Conservation (phyloP, 2,113 vertebrate species). For the Vanacampus margaritifer region DNA sequence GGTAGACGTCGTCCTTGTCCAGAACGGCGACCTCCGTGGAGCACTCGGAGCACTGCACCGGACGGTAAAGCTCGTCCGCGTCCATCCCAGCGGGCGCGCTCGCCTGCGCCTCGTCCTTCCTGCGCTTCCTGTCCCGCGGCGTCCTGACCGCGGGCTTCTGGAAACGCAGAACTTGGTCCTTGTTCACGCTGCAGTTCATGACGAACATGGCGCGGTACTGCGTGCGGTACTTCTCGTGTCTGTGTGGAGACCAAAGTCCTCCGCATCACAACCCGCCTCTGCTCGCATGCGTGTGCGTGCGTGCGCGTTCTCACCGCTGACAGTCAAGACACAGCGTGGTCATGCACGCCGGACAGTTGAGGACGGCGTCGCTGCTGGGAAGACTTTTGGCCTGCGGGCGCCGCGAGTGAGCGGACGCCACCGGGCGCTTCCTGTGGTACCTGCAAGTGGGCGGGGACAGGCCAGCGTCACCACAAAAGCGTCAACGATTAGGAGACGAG, state of each 20-base stretch:
- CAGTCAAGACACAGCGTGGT: constrained; percentile 93
- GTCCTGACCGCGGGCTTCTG: constrained; percentile 66
- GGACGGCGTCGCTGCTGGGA: constrained; percentile 86
- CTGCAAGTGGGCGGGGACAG: constrained; percentile 52
- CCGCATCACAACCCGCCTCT: too few relatives aligned
- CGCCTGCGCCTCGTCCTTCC: not conserved
- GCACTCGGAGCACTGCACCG: constrained; percentile 87
- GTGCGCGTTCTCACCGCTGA: constrained; percentile 78
- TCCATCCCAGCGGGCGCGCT: constrained; percentile 55
- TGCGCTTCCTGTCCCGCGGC: constrained; percentile 46
- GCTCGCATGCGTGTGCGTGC: not conserved
- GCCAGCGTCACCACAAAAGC: not conserved
- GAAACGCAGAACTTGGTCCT: constrained; percentile 84
- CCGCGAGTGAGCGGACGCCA: constrained; percentile 3
- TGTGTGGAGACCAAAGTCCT: constrained; percentile 33
- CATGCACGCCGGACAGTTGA: constrained; percentile 98
- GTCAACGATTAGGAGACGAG: accelerated
- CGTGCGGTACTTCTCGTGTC: constrained; percentile 92
- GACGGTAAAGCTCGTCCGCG: constrained; percentile 83
- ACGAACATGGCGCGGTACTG: constrained; percentile 99
- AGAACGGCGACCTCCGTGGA: constrained; percentile 90
- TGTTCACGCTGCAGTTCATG: constrained; percentile 92
- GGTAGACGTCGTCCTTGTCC: constrained; percentile 94
- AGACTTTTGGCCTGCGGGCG: constrained; percentile 38
- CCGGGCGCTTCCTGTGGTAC: constrained; percentile 66